Evolutionary conservation across 1,140 invertebrate species (phyloP).

Genomic region (Mercenaria mercenaria): DNA sequence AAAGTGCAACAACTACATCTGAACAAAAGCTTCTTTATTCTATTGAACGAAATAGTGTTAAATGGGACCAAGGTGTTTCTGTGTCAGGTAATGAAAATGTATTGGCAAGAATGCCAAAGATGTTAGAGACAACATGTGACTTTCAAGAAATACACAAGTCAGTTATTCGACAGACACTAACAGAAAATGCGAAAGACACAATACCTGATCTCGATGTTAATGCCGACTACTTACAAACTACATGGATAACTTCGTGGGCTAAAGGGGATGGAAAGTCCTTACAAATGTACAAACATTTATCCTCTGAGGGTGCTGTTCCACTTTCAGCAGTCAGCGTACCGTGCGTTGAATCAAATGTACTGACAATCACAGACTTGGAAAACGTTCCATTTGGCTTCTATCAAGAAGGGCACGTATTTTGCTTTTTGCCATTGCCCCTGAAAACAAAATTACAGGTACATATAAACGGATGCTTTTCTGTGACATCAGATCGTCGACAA

Average conservation of each 20-base stretch:
- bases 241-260: constrained; percentile 53
- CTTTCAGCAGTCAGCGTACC: constrained; percentile 55
- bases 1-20: constrained; percentile 22
- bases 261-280: neutral
- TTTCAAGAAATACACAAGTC: neutral
- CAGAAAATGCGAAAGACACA: neutral
- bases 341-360: constrained; percentile 4
- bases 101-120: neutral
- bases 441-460: constrained; percentile 50
- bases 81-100: constrained; percentile 20
- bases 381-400: constrained; percentile 54
- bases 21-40: neutral
- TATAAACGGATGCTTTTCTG: constrained; percentile 64
- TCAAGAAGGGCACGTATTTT: constrained; percentile 59
- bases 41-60: neutral
- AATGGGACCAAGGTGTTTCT: neutral
- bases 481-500: constrained; percentile 45
- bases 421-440: constrained; percentile 61
- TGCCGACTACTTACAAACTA: neutral
- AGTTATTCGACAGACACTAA: neutral
- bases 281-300: constrained; percentile 3
- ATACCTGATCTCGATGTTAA: neutral
- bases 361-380: neutral
- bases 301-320: constrained; percentile 51
- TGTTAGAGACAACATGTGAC: neutral